Percentiles rank a stretch among this genome's conserved stretches.
These are phyloP conservation scores for Junonia oenone DNA, from an alignment of 2,888 invertebrate species.

Conservation along the genomic window DNA sequence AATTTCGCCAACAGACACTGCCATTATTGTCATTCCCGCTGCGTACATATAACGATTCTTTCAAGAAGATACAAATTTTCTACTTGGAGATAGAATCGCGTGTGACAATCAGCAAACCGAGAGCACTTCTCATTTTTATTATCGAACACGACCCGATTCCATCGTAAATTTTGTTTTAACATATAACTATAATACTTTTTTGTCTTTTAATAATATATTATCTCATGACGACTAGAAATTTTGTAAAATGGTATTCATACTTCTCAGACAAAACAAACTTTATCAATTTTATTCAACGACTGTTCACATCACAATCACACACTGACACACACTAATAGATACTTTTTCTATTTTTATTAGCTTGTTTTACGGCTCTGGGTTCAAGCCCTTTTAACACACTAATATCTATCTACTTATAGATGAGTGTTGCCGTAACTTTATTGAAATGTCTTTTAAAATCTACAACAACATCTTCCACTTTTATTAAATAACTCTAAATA, in stretches of 20 bases:
- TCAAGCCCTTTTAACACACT: no score
- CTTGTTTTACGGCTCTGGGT: no score
- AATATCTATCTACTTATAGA: no score
- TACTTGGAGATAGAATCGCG: slow-evolving; percentile 49
- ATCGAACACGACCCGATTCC: slow-evolving; percentile 23
- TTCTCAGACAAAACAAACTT: slow-evolving; percentile 66
- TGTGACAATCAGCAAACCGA: slow-evolving; percentile 52
- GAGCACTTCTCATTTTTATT: slow-evolving; percentile 57
- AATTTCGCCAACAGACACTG: slow-evolving; percentile 93
- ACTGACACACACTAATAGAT: slow-evolving; percentile 13
- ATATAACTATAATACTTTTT: slow-evolving; percentile 30
- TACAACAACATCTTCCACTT: no score
- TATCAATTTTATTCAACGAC: slow-evolving; percentile 45
- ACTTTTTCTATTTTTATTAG: not conserved
- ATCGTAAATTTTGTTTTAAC: slow-evolving; percentile 38
- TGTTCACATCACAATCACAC: slow-evolving; percentile 30
- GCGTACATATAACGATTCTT: slow-evolving; percentile 69
- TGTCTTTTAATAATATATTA: slow-evolving; percentile 39
- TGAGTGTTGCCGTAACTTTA: no score
- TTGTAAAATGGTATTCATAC: slow-evolving; percentile 45
- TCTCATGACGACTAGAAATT: slow-evolving; percentile 51
- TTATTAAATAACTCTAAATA: no score
- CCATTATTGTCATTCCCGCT: slow-evolving; percentile 88
- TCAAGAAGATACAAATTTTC: slow-evolving; percentile 43
- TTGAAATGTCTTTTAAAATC: no score